Evolutionary conservation across 2,113 vertebrate species (phyloP), one percentile per base, ranked within the genome.

Genomic region (Neogale vison): DNA sequence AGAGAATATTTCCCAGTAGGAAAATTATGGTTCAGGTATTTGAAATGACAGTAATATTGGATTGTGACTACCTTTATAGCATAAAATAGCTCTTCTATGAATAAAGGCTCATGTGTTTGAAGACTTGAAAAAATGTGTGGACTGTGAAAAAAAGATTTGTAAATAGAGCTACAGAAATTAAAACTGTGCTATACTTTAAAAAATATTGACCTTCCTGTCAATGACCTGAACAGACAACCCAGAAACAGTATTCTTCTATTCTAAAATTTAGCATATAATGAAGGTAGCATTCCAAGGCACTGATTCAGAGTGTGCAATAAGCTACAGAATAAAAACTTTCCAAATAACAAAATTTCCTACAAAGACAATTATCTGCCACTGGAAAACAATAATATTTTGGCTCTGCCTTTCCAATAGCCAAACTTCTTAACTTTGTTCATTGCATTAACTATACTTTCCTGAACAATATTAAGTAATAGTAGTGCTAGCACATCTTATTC

Each of bases 51-150:
- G 67, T 39, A 71, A 83, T 77, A 69, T 39, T 80, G 55, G 77
- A 67, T 59, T 71, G 42, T 77, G 65, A 91, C 14, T 69, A 93
- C 86, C 24, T 90, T 87, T 7, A 42, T 57, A 20, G 29, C 59
- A 86, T 79, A 61, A 45, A 94, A 55, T 82, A 87, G 21, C n/a
- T 95, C 84, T 77, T 74, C 80, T 90, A 34, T 76, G 59, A 93
- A 72, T 89, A 89, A 77, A 86, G 34, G 13, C 18, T 92, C 29
- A 50, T 26, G 4, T 50, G n/a, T 71, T 77, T 96, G 50, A 69
- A 85, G 42, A 85, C 36, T 31, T 91, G 31, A 95, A 74, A 84
- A 82, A 93, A 76, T 3, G 29, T 80, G 20, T 65, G 63, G 63
- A 65, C 63, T 31, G 61, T 61, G 63, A 65, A 65, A 65, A 63